Percentiles rank a stretch among this genome's conserved stretches.
Evolutionary conservation across 53 echinoderm and acorn worm genomes (phyloP).

Genomic region (Henricia sp.): DNA sequence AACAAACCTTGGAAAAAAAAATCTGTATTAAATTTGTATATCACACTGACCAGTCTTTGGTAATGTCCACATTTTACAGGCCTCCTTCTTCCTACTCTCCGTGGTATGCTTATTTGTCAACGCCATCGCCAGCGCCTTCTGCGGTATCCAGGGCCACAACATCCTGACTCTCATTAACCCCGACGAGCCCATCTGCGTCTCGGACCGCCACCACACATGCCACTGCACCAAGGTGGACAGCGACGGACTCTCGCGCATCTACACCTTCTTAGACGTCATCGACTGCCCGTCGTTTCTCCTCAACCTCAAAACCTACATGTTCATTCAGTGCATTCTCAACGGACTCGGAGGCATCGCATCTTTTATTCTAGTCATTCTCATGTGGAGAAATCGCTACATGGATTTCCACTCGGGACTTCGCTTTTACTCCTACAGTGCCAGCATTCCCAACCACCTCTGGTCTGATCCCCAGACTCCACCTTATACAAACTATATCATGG

Average conservation of each 20-base stretch:
- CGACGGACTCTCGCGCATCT: constrained; percentile 70
- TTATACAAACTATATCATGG: constrained; percentile 72
- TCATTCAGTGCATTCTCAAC: constrained; percentile 92
- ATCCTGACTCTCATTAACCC: constrained; percentile 51
- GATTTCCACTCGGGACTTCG: constrained; percentile 97
- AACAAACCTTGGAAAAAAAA: not conserved
- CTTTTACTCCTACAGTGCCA: constrained; percentile 98
- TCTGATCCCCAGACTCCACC: constrained; percentile 84
- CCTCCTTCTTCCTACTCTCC: constrained; percentile 90
- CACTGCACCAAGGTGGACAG: constrained; percentile 70
- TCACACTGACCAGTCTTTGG: not conserved
- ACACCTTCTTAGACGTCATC: constrained; percentile 78
- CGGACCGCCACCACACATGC: constrained; percentile 58
- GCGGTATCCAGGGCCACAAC: constrained; percentile 89
- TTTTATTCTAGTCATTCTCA: constrained; percentile 88
- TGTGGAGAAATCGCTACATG: constrained; percentile 94
- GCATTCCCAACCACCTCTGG: constrained; percentile 90
- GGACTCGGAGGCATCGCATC: constrained; percentile 92
- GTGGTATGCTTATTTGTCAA: constrained; percentile 90
- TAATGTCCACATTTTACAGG: constrained; percentile 51
- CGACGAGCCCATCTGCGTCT: constrained; percentile 39
- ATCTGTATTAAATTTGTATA: not conserved
- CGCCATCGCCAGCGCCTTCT: constrained; percentile 98
- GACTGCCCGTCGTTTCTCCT: constrained; percentile 83
- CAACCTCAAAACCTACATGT: constrained; percentile 92